Evolutionary conservation across 1,140 invertebrate genomes (phyloP).

Genomic region (Andrena cerasifolii): DNA sequence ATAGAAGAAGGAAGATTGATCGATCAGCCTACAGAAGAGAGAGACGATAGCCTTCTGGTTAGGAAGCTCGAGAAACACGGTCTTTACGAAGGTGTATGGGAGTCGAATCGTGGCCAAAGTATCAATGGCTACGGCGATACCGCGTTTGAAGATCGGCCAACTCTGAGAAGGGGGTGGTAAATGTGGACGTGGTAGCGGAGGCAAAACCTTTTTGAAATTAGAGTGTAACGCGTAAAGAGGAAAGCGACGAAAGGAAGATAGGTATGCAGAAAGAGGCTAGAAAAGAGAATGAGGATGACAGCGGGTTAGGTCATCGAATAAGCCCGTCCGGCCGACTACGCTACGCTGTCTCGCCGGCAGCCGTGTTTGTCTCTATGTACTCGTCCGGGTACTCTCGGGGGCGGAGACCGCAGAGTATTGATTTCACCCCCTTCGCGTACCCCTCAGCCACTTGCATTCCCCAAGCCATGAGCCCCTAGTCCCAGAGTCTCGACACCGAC

Average conservation of each 20-base stretch:
- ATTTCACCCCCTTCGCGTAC: conserved; percentile 73
- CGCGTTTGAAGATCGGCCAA: too few species aligned
- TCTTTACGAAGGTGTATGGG: too few species aligned
- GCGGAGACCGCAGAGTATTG: conserved; percentile 81
- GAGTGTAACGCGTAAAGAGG: conserved; percentile 20
- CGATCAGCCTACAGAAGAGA: too few species aligned
- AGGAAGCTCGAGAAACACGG: too few species aligned
- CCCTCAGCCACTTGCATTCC: conserved; percentile 52
- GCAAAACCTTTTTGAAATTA: conserved; percentile 21
- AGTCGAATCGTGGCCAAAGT: too few species aligned
- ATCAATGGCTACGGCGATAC: too few species aligned
- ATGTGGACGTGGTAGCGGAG: conserved; percentile 45
- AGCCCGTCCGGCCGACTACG: too few species aligned
- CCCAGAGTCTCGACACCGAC: conserved; percentile 6
- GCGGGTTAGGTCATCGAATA: too few species aligned
- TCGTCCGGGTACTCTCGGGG: conserved; percentile 75
- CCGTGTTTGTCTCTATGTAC: conserved; percentile 76
- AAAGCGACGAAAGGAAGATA: conserved; percentile 30
- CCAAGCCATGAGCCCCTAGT: conserved; percentile 43
- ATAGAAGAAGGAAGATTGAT: too few species aligned
- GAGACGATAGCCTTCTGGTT: too few species aligned
- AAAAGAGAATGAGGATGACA: too few species aligned
- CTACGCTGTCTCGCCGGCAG: conserved; percentile 38
- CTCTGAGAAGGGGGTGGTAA: too few species aligned
- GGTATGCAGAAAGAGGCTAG: conserved; percentile 4